Evolutionary conservation across 1,140 invertebrate species (phyloP), one percentile per base, ranked within the genome.

Genomic region (Papilio machaon): DNA sequence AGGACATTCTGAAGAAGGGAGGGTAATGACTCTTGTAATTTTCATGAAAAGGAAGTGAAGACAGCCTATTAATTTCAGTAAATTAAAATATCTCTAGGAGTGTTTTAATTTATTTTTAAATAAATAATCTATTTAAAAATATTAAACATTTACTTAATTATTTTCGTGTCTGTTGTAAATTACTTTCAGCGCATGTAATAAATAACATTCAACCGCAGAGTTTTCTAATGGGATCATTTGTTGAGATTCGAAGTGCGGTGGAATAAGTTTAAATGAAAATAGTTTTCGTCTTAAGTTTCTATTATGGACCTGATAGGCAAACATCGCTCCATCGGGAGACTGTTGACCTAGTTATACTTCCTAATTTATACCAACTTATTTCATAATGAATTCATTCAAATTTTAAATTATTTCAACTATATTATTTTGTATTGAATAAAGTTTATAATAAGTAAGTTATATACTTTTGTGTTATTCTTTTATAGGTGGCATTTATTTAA

Each of bases 261-360:
- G 75, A 54, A 58, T 58, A 77, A 77, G 75, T 77, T 77, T 77
- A 58, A 77, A 54, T 77, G 49, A 77, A 77, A 77, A 58, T 77
- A 77, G 75, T 77, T 77, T 77, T 17, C 75, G 23, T 30, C 75
- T 58, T 58, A 77, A 77, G 49, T 77, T 77, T 77, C 19, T 77
- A 46, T 77, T 54, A 54, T 38, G 6, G 75, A 19, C 17, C 49
- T 75, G 73, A 47, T 47, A 23, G 43, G 43, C 73, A 30, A 64
- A 64, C 60, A 64, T 64, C 60, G 60, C 23, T 64, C 60, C 23
- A 64, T 64, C 60, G 60, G 23, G 23, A 35, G 19, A 64, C 19
- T 35, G 11, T 64, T 64, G 60, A 64, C 60, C 60, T 64, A 64
- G 8, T 64, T 64, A 60, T 7, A 23, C 7, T 60, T 11, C 23